Conservation (phyloP, 2,797 vertebrate genomes). For the Myotis pilosus region DNA sequence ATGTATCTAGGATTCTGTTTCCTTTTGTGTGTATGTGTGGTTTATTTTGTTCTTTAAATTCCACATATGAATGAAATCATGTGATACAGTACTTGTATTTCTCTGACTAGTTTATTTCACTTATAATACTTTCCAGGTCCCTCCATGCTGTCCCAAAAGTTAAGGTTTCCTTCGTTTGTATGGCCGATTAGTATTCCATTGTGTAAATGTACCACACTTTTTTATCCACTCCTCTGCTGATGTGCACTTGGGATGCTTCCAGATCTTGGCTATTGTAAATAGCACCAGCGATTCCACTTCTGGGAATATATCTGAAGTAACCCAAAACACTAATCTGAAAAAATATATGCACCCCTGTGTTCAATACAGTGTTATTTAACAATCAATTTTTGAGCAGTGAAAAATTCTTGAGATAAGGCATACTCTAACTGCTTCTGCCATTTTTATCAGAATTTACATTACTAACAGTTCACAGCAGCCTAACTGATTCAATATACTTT, state of each 20-base stretch:
- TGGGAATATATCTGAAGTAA: neutral
- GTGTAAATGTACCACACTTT: neutral
- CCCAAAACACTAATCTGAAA: neutral
- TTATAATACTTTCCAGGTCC: neutral
- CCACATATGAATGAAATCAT: neutral
- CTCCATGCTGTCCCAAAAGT: neutral
- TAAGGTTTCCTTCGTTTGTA: neutral
- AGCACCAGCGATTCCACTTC: neutral
- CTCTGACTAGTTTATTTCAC: neutral
- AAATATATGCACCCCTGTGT: neutral
- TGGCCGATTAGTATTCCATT: neutral
- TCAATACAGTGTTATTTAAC: neutral
- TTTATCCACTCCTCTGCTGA: neutral
- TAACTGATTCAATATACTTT: neutral
- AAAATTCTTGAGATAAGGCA: conserved; percentile 23
- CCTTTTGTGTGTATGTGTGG: neutral
- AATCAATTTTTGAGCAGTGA: neutral
- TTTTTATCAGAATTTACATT: conserved; percentile 46
- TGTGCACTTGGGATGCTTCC: neutral
- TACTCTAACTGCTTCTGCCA: neutral
- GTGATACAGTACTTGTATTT: neutral
- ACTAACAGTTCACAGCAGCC: neutral
- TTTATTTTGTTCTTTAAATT: neutral
- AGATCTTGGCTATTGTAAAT: neutral
- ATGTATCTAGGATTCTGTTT: neutral